Evolutionary conservation across 2,113 vertebrate species (phyloP).

Genomic region (Percopsis transmontana): DNA sequence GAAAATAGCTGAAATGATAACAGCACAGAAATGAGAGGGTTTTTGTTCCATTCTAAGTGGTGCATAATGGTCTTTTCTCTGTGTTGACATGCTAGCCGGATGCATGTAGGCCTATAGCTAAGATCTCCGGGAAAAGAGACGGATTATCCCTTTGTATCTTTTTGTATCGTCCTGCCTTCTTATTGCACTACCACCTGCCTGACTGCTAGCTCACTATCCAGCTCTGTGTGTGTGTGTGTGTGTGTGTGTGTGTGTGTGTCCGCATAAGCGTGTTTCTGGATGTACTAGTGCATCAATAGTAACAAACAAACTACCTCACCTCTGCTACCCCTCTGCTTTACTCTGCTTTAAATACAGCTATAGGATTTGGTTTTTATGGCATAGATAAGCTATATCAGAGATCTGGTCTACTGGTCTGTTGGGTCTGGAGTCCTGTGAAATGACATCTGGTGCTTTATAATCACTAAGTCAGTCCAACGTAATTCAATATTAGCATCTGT

Average conservation of each 20-base stretch:
- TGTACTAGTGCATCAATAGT: not conserved
- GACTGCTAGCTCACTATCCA: not conserved
- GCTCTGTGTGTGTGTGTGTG: not conserved
- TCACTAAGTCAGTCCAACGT: too few species aligned
- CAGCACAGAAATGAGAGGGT: not conserved
- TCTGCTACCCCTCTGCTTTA: too few species aligned
- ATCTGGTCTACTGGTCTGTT: too few species aligned
- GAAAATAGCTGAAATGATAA: too few species aligned
- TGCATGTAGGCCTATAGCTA: not conserved
- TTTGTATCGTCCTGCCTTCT: not conserved
- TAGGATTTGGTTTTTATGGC: too few species aligned
- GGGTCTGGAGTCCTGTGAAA: too few species aligned
- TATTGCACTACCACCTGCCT: slow-evolving; percentile 12
- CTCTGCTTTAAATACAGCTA: too few species aligned
- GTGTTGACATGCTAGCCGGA: not conserved
- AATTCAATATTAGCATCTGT: not conserved
- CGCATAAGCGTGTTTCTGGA: not conserved
- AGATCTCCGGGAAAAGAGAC: not conserved
- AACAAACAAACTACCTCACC: too few species aligned
- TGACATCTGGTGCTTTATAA: too few species aligned
- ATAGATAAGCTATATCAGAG: too few species aligned
- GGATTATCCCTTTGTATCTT: slow-evolving; percentile 2
- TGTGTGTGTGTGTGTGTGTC: slow-evolving; percentile 7
- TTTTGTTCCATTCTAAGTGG: not conserved
- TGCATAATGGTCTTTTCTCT: not conserved